Conservation (phyloP, 2,113 vertebrate species). For the Malurus alboscapulatus region DNA sequence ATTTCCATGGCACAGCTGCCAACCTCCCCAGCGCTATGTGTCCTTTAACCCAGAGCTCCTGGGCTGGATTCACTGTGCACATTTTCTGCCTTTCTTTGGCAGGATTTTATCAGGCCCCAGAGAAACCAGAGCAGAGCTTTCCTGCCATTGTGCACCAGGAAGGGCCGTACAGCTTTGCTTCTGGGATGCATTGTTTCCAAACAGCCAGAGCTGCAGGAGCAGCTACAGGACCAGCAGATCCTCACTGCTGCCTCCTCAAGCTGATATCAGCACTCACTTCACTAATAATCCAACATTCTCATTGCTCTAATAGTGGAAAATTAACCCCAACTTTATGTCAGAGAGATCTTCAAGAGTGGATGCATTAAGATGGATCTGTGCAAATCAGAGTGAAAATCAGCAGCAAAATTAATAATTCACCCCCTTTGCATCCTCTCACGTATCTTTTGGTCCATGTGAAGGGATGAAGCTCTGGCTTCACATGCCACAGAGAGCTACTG, state of each 20-base stretch:
- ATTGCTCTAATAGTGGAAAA: neutral
- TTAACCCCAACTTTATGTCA: neutral
- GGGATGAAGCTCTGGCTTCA: neutral
- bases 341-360: neutral
- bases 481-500: neutral
- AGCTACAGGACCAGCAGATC: neutral
- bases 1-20: neutral
- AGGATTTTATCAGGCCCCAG: constrained; percentile 63
- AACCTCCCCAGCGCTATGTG: neutral
- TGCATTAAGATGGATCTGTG: neutral
- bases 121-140: constrained; percentile 78
- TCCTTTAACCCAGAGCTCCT: neutral
- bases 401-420: neutral
- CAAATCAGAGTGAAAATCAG: neutral
- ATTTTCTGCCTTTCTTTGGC: neutral
- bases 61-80: neutral
- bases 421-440: neutral
- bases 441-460: neutral
- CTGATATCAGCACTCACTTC: neutral
- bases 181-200: constrained; percentile 56
- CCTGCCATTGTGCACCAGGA: constrained; percentile 88
- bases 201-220: constrained; percentile 12
- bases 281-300: accelerated
- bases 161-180: constrained; percentile 62
- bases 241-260: accelerated